Evolutionary conservation across 1,140 invertebrate species (phyloP), one percentile per base, ranked within the genome.

Genomic region (Habropoda laboriosa): DNA sequence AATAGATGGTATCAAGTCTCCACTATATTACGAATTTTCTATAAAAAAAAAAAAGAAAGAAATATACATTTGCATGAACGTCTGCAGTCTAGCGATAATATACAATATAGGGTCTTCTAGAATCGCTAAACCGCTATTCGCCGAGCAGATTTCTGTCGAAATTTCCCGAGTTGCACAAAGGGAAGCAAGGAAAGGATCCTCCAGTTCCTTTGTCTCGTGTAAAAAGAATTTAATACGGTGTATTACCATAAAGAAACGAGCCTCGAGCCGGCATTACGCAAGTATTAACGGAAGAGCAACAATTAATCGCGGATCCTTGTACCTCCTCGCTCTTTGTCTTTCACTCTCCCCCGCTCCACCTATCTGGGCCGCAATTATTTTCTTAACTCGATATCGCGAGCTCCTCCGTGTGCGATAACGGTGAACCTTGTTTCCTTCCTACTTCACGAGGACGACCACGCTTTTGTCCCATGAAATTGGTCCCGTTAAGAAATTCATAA

Each of bases 161-260:
- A 79, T 73, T 83, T 49, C 49, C n/a, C 53, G 18, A 13, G 30
- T 8, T 32, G 18, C 27, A 2, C 10, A 2, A 32, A 16, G 6
- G n/a, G 21, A 38, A 47, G 42, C 30, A 30, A 18, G 13, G 7
- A 35, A 38, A 55, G 57, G 49, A 68, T 51, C 24, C 27, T 61
- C 21, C 30, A n/a, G 24, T 40, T 64, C 63, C 81, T 83, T 82
- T 68, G 55, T 60, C 35, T 32, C 16, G 81, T 32, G 77, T n/a
- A n/a, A 49, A 79, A 84, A 84, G 81, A 83, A 77, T 71, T 58
- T 79, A 84, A 84, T 78, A 84, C 47, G 82, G 1, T 38, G 61
- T 27, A 84, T 84, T 84, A 84, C 53, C 82, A 83, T 83, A 82
- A 79, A 84, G 80, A 83, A 83, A 83, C 55, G 61, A 51, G 73